Percentiles rank a stretch among this genome's conserved stretches.
Evolutionary conservation across 2,113 vertebrate species (phyloP).

Genomic region (Tachycineta bicolor): DNA sequence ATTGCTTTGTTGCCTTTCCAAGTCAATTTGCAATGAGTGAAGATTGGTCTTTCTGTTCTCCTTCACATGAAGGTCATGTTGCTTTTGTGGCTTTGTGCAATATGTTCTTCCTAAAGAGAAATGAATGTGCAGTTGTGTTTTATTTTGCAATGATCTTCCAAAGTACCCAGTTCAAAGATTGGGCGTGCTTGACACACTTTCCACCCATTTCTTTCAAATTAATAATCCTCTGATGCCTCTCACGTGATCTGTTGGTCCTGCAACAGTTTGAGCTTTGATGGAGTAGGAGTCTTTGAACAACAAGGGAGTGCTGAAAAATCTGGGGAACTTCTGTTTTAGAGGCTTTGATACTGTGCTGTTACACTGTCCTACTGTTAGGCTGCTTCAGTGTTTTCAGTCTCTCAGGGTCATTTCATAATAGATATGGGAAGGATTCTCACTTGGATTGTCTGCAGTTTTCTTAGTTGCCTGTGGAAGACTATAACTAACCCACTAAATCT

Average conservation of each 20-base stretch:
- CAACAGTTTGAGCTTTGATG: conserved; percentile 50
- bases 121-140: conserved; percentile 63
- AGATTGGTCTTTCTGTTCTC: conserved; percentile 55
- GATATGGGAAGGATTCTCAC: background rate
- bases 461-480: background rate
- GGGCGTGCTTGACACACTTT: conserved; percentile 44
- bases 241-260: conserved; percentile 49
- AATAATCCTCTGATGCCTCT: conserved; percentile 55
- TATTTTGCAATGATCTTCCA: conserved; percentile 58
- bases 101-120: conserved; percentile 57
- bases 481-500: background rate
- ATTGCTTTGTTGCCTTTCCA: conserved; percentile 41
- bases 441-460: background rate
- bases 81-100: conserved; percentile 58
- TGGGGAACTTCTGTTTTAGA: conserved; percentile 52
- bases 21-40: conserved; percentile 14
- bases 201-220: conserved; percentile 54
- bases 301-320: conserved; percentile 44
- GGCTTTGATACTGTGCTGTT: conserved; percentile 34
- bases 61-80: conserved; percentile 56
- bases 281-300: conserved; percentile 46
- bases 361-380: background rate
- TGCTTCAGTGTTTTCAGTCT: conserved; percentile 16
- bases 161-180: conserved; percentile 63
- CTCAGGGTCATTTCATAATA: background rate